phyloP scores from a whole-genome alignment of 2,113 vertebrate species.

The Oncorhynchus gorbuscha region DNA sequence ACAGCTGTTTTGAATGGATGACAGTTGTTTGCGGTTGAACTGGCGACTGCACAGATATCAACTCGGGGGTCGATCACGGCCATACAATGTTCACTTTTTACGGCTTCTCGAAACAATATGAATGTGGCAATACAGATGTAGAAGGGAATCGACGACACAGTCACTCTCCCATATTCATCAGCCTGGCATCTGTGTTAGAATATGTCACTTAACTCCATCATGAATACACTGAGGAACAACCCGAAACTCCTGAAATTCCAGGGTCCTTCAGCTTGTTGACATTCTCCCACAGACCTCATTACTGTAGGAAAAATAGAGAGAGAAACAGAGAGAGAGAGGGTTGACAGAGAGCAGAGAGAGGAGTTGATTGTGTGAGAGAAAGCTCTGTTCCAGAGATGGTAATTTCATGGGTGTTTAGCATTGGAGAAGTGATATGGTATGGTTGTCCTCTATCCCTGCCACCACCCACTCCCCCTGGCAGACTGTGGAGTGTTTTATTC shows the following conservation, averaged over 20 bases:
- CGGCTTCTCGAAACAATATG: neutral
- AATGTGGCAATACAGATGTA: neutral
- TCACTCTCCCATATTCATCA: slow-evolving; percentile 6
- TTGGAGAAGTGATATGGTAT: neutral
- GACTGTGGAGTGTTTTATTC: no score
- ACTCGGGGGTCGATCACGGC: neutral
- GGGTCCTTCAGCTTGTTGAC: neutral
- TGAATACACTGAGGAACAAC: no score
- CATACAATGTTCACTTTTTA: neutral
- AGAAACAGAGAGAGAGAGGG: neutral
- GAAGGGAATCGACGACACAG: neutral
- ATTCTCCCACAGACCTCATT: neutral
- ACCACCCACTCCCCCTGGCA: neutral
- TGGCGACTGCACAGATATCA: neutral
- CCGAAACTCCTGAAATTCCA: no score
- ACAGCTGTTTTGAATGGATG: slow-evolving; percentile 55
- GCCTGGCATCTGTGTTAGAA: slow-evolving; percentile 15
- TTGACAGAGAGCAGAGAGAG: neutral
- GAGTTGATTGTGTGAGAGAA: neutral
- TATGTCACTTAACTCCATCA: neutral
- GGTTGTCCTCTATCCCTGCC: neutral
- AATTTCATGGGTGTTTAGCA: neutral
- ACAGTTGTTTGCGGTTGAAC: slow-evolving; percentile 27
- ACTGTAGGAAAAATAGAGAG: neutral
- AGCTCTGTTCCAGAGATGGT: neutral